Evolutionary conservation across 1,140 invertebrate species (phyloP).

Genomic region (Drosophila nigromelanica): DNA sequence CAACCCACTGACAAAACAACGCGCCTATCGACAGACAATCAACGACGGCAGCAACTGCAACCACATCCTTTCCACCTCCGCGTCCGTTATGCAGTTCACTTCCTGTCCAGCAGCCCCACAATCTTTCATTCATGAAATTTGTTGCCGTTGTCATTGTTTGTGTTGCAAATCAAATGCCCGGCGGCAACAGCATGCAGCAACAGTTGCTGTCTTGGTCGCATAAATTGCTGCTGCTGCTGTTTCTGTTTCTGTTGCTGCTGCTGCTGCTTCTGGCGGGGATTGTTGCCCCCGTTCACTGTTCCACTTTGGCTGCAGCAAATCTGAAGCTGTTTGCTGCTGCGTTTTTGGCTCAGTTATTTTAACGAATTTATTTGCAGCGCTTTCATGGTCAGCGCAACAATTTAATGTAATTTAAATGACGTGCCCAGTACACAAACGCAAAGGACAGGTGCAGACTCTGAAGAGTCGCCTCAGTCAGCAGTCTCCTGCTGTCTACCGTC

Average conservation of each 20-base stretch:
- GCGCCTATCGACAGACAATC: constrained; percentile 80
- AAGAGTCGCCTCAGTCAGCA: constrained; percentile 26
- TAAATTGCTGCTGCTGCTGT: constrained; percentile 67
- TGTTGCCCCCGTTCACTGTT: constrained; percentile 56
- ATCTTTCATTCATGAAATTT: constrained; percentile 83
- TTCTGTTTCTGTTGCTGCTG: constrained; percentile 9
- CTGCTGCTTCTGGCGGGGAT: constrained; percentile 44
- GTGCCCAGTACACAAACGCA: constrained; percentile 70
- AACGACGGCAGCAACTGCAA: constrained; percentile 63
- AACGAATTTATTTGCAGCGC: constrained; percentile 83
- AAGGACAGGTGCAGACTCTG: constrained; percentile 47
- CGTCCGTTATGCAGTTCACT: constrained; percentile 81
- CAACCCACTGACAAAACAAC: constrained; percentile 80
- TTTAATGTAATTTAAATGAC: constrained; percentile 84
- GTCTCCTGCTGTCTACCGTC: constrained; percentile 4
- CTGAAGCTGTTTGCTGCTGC: constrained; percentile 47
- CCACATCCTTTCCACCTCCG: constrained; percentile 82
- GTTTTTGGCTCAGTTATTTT: constrained; percentile 79
- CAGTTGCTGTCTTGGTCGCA: constrained; percentile 53
- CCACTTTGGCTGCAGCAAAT: constrained; percentile 72
- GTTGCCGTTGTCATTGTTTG: constrained; percentile 82
- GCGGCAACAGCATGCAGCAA: constrained; percentile 51
- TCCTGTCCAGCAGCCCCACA: constrained; percentile 71
- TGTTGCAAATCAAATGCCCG: constrained; percentile 82
- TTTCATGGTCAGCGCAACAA: constrained; percentile 83